These are phyloP conservation scores for Axinella damicornis DNA, from an alignment of 37 sponge, comb jelly and placozoan species.

Conservation along the genomic window DNA sequence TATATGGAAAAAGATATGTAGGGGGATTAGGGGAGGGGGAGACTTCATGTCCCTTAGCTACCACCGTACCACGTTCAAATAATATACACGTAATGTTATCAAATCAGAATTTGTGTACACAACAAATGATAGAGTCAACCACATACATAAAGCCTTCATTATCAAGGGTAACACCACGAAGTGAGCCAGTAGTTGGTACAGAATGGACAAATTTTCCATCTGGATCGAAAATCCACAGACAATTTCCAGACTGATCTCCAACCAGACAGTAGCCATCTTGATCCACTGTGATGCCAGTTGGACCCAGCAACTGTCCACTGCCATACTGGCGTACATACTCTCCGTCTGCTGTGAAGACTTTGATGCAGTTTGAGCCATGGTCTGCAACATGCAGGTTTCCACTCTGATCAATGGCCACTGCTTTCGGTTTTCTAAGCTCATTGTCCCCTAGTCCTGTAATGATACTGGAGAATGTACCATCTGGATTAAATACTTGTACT, in stretches of 20 bases:
- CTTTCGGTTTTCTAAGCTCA: slow-evolving; percentile 16
- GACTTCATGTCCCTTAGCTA: too few species aligned
- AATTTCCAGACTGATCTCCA: neutral
- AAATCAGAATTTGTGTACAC: slow-evolving; percentile 14
- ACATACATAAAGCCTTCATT: too few species aligned
- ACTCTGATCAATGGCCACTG: too few species aligned
- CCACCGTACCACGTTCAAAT: too few species aligned
- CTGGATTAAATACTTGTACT: slow-evolving; percentile 30
- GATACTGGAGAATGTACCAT: slow-evolving; percentile 27
- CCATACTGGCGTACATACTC: slow-evolving; percentile 3
- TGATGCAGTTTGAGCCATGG: slow-evolving; percentile 5
- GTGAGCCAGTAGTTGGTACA: neutral
- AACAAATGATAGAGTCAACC: neutral
- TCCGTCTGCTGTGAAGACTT: slow-evolving; percentile 45
- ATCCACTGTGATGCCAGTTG: slow-evolving; percentile 40
- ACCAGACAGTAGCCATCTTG: slow-evolving; percentile 44
- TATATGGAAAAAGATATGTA: too few species aligned
- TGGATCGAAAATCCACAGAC: slow-evolving; percentile 3
- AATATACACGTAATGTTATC: too few species aligned
- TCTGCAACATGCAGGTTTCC: slow-evolving; percentile 29
- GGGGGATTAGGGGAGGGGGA: too few species aligned
- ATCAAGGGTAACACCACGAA: too few species aligned
- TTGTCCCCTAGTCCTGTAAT: slow-evolving; percentile 2
- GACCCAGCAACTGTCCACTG: neutral
- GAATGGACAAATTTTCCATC: neutral